Evolutionary conservation across 1,140 invertebrate species (phyloP).

Genomic region (Trinorchestia longiramus): DNA sequence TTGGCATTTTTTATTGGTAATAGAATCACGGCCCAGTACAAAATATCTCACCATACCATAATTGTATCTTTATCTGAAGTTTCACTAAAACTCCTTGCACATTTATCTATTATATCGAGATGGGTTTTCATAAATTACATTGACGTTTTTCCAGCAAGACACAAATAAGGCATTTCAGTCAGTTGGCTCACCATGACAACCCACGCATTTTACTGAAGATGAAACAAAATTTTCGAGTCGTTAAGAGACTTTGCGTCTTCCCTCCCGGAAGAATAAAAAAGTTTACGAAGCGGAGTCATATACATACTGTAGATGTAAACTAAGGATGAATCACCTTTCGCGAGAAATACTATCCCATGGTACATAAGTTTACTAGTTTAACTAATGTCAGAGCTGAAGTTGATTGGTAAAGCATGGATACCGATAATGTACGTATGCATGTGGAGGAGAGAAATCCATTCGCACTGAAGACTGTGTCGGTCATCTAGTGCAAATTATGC

Average conservation of each 20-base stretch:
- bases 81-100: neutral
- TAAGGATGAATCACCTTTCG: no score
- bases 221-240: neutral
- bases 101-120: neutral
- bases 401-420: conserved; percentile 16
- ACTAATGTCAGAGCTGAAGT: neutral
- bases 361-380: conserved; percentile 19
- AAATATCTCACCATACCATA: neutral
- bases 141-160: neutral
- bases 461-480: neutral
- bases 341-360: neutral
- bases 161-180: neutral
- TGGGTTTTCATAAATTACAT: neutral
- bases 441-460: neutral
- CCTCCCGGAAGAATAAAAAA: neutral
- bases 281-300: neutral
- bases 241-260: neutral
- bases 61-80: neutral
- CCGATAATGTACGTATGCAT: neutral
- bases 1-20: neutral
- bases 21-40: neutral
- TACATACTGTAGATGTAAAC: no score
- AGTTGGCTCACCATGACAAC: neutral
- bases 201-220: neutral
- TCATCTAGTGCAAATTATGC: neutral